Base-by-base conservation (phyloP, 2,113 vertebrate species). In the Puffinus mauretanicus region DNA sequence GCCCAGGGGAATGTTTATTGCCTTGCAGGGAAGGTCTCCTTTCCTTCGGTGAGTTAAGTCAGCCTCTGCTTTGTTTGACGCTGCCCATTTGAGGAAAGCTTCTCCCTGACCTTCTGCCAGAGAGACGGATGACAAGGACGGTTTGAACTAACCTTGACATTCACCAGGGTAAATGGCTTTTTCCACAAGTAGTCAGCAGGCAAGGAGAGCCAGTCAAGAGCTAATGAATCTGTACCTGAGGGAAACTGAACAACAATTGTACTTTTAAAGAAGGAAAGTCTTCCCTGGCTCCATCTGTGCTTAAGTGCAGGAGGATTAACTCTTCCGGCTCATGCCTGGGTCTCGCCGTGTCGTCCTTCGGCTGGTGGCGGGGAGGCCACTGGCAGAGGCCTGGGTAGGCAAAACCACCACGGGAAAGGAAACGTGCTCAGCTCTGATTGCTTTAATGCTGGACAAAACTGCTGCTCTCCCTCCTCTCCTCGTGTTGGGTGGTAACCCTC, bases 131-230 rank as follows among this genome's bases (percentile, higher is more conserved):
- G 99, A 99, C 98, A 99, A 98, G 98, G 99, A 99, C 83, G 38
- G 97, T 98, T 96, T 98, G 97, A 97, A 97, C 98, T 99, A 98
- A 99, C 99, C 99, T 99, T 99, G 99, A 99, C 99, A 99, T 99
- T 99, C 99, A 99, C 97, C 97, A 97, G 98, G 98, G 98, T 99
- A 99, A 99, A 99, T 99, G 99, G 98, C 98, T 99, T 98, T 98
- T 98, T 98, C 97, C 98, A 98, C 98, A 98, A 98, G 98, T 98
- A 98, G 98, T 98, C 98, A 93, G 98, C 98, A 99, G 98, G 99
- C 98, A 98, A 98, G 98, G 91, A 97, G 92, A 97, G 98, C 97
- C 98, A 98, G 98, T 97, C 98, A 98, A 98, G 98, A 98, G 97
- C 98, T 99, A 98, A 99, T 98, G 98, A 98, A 98, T 98, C 98